Evolutionary conservation across 2,797 vertebrate genomes (phyloP), one percentile per base, ranked within the genome.

Genomic region (Oophaga sylvatica): DNA sequence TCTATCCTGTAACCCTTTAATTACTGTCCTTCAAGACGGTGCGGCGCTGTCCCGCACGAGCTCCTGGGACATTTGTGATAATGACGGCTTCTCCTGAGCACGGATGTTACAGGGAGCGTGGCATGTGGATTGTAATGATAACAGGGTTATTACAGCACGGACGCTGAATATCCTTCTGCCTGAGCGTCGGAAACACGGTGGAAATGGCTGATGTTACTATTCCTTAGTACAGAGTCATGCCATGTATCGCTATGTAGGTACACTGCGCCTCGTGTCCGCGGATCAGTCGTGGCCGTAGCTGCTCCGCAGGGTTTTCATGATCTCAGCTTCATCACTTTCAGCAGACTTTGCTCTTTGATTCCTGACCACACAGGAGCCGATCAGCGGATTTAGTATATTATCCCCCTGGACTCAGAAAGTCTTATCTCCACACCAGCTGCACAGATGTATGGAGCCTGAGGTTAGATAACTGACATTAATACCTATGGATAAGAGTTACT

Each of bases 91-190:
- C 29, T 45, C 71, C 41, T 1, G 15, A 10, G 29, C 31, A 31
- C 35, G 12, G 22, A 60, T 78, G 41, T 79, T 26, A 22, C 29
- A 12, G 13, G 8, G 17, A 70, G 78, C 22, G 5, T 22, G n/a
- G 48, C 63, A 59, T 83, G 70, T 87, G 87, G 62, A 83, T 57
- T 59, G 29, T 35, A 29, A 70, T 83, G 87, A 87, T 87, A 87
- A 87, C 71, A 29, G 87, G 87, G 83, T 87, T 87, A 87, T 71
- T 57, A 15, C 48, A 41, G 62, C 29, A 60, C 22, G n/a, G 75
- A 20, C 22, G 16, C 35, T 29, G 20, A 77, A 68, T 67, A 35
- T 56, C 7, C 16, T 59, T 41, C 80, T 68, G 26, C 9, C 48
- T 56, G 45, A 53, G 16, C 35, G 12, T 63, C 79, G 10, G 19